Evolutionary conservation across 2,888 invertebrate genomes (phyloP).

Genomic region (Ormyrus rosae): DNA sequence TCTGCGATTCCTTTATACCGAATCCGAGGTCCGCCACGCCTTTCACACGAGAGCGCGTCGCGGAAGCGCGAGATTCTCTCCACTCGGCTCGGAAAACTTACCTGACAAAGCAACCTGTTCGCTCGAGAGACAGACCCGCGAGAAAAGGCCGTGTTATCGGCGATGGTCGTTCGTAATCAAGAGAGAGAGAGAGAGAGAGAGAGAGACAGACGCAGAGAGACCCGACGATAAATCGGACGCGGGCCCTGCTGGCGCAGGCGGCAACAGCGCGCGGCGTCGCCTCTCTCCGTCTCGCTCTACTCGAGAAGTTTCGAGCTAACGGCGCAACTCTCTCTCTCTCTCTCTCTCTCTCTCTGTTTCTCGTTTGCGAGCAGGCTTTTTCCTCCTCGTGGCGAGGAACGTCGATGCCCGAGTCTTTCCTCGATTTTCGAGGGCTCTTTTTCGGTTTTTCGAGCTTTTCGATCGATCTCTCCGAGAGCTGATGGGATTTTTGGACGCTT

Average conservation of each 20-base stretch:
- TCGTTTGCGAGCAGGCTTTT: not conserved
- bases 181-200: not conserved
- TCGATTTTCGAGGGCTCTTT: not conserved
- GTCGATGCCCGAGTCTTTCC: not conserved
- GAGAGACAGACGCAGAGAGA: constrained; percentile 6
- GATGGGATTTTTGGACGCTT: not conserved
- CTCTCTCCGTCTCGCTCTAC: constrained; percentile 11
- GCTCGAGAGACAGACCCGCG: not conserved
- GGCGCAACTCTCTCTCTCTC: constrained; percentile 1
- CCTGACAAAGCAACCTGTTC: not conserved
- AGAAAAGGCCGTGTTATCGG: constrained; percentile 15
- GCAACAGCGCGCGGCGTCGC: constrained; percentile 21
- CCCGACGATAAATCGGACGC: constrained; percentile 42
- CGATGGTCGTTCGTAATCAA: constrained; percentile 40
- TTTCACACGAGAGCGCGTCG: too few relatives aligned
- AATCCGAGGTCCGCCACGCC: too few relatives aligned
- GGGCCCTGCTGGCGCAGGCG: not conserved
- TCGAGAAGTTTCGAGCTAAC: constrained; percentile 32
- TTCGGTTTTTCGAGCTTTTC: not conserved
- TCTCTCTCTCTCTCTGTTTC: constrained; percentile 14
- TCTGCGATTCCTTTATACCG: too few relatives aligned
- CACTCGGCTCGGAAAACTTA: too few relatives aligned
- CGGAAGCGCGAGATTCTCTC: too few relatives aligned
- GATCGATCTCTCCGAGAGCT: too few relatives aligned
- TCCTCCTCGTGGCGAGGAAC: not conserved